phyloP scores from a whole-genome alignment of 2,888 invertebrate species.

The Pardosa pseudoannulata region DNA sequence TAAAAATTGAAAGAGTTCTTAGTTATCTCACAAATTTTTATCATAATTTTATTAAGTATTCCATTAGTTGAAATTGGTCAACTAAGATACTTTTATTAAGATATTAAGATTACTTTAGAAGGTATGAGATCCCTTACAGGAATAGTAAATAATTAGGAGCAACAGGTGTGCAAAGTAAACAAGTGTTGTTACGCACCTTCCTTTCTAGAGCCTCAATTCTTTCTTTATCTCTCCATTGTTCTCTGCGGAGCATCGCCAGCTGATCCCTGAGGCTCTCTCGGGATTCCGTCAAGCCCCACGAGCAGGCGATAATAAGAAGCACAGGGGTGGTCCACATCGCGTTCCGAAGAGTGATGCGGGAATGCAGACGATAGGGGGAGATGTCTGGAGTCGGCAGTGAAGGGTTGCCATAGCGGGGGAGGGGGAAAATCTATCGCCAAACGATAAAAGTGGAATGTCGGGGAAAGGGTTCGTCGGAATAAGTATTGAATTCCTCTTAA shows the following conservation, averaged over 20 bases:
- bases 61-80: too few relatives aligned
- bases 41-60: too few relatives aligned
- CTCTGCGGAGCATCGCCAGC: conserved; percentile 31
- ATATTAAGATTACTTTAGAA: too few relatives aligned
- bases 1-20: too few relatives aligned
- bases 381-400: conserved; percentile 12
- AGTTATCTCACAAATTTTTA: too few relatives aligned
- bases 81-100: too few relatives aligned
- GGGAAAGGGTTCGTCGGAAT: background rate
- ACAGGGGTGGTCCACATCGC: background rate
- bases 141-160: too few relatives aligned
- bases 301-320: conserved; percentile 20
- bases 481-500: conserved; percentile 7
- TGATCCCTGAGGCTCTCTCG: conserved; percentile 33
- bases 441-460: background rate
- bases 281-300: background rate
- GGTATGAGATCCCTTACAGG: too few relatives aligned
- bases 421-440: conserved; percentile 12
- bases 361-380: conserved; percentile 6
- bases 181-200: background rate
- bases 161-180: too few relatives aligned
- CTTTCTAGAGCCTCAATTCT: conserved; percentile 34
- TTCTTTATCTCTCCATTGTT: conserved; percentile 38
- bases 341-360: conserved; percentile 4
- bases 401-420: conserved; percentile 29